Evolutionary conservation across 1,140 invertebrate species (phyloP).

Genomic region (Drosophila kepulauana): DNA sequence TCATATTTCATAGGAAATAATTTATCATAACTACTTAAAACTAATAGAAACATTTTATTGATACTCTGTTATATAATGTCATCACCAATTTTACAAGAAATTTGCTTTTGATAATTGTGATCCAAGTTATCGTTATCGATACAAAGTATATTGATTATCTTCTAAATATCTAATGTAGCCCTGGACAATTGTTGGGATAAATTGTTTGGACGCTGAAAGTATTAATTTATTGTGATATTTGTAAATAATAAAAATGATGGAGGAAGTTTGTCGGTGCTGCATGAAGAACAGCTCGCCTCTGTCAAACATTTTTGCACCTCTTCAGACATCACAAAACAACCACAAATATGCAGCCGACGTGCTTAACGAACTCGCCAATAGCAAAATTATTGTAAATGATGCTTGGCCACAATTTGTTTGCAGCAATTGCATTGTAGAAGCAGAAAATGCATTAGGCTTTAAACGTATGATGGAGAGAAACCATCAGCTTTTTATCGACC

Average conservation of each 20-base stretch:
- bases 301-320: slow-evolving; percentile 8
- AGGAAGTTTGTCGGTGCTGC: slow-evolving; percentile 23
- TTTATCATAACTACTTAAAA: too few species aligned
- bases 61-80: not conserved
- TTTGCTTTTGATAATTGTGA: not conserved
- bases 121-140: not conserved
- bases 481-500: not conserved
- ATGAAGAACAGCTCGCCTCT: not conserved
- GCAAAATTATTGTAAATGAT: not conserved
- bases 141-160: not conserved
- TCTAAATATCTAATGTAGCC: not conserved
- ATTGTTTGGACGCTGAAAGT: too few species aligned
- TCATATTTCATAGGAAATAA: not conserved
- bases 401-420: slow-evolving; percentile 14
- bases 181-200: not conserved
- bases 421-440: slow-evolving; percentile 1
- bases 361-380: slow-evolving; percentile 20
- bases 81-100: not conserved
- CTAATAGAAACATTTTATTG: too few species aligned
- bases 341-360: slow-evolving; percentile 19
- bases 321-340: not conserved
- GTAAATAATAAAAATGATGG: not conserved
- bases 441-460: slow-evolving; percentile 11
- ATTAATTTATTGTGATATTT: too few species aligned
- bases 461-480: slow-evolving; percentile 13